Conservation (phyloP, 2,888 invertebrate genomes). For the Drosophila meridionalis region DNA sequence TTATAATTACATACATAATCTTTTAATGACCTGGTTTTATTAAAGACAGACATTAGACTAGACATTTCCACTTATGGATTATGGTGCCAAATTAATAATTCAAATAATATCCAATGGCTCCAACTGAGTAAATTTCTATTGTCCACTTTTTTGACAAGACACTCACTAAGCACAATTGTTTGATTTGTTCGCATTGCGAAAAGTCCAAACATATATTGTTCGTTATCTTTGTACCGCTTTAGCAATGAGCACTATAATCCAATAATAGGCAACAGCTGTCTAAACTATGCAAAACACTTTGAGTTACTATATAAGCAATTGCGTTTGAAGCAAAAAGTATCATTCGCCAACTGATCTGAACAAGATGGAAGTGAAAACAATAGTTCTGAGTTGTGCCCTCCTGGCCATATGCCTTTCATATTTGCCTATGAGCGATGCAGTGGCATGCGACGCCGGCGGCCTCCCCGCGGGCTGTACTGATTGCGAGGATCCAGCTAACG, state of each 20-base stretch:
- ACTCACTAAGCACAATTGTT: not conserved
- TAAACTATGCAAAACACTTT: not conserved
- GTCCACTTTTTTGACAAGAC: not conserved
- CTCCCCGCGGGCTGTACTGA: not conserved
- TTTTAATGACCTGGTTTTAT: not conserved
- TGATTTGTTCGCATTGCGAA: not conserved
- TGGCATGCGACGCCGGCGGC: not conserved
- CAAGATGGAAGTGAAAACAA: constrained; percentile 24
- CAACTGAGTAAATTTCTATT: not conserved
- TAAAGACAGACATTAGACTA: not conserved
- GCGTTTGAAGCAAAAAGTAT: constrained; percentile 1
- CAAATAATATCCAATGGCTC: too few relatives aligned
- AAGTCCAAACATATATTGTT: too few relatives aligned
- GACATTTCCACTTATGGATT: not conserved
- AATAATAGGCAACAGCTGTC: not conserved
- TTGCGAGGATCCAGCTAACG: not conserved
- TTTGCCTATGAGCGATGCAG: constrained; percentile 18
- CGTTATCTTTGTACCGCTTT: too few relatives aligned
- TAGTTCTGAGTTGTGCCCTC: constrained; percentile 29
- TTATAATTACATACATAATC: too few relatives aligned
- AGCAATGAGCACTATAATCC: not conserved
- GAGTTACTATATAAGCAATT: constrained; percentile 21
- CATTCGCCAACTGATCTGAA: constrained; percentile 15
- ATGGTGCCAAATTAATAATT: not conserved
- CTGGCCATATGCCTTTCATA: constrained; percentile 23